Base-by-base conservation (phyloP, 2,113 vertebrate species). In the Maccullochella peelii region DNA sequence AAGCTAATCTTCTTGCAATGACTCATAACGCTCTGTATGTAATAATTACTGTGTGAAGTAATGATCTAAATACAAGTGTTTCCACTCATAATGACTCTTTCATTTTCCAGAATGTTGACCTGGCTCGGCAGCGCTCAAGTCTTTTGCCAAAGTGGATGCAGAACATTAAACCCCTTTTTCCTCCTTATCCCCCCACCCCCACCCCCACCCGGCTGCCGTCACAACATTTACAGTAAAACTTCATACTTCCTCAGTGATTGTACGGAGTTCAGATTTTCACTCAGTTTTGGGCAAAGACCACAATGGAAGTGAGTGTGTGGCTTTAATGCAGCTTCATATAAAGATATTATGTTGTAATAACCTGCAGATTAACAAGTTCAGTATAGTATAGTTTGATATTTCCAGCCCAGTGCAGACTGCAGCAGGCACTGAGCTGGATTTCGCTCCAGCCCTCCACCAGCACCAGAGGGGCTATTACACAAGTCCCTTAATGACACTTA, bases 11-110 rank as follows among this genome's bases (percentile, higher is more conserved):
- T 85, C 86, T 86, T 66, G 82, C 90, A 92, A 93, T 94, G 89
- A 95, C 84, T 94, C 91, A 94, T 92, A 93, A 93, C 73, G 50
- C 87, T 92, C 90, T 84, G 88, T 86, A 92, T 94, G 90, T 92
- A 93, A 92, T 94, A 94, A 95, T 95, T 93, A 90, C 92, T 84
- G 88, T 86, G 82, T 94, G 89, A 91, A 88, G 84, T 92, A 94
- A 93, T 91, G 86, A 92, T 93, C 91, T 88, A 88, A 93, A 87
- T 93, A 91, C 86, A 93, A 89, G 82, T 91, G 91, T 92, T 94
- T 94, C 94, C 91, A 94, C 88, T 94, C 90, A 93, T 92, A 91
- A 93, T 88, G 88, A 87, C 85, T 82, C 78, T 87, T 92, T 91
- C 77, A 86, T 90, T 93, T 90, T 90, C 89, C 93, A 93, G 87